Percentiles rank a stretch among this genome's conserved stretches.
These are phyloP conservation scores for Fabriciana adippe DNA, from an alignment of 2,888 invertebrate genomes.

Conservation along the genomic window DNA sequence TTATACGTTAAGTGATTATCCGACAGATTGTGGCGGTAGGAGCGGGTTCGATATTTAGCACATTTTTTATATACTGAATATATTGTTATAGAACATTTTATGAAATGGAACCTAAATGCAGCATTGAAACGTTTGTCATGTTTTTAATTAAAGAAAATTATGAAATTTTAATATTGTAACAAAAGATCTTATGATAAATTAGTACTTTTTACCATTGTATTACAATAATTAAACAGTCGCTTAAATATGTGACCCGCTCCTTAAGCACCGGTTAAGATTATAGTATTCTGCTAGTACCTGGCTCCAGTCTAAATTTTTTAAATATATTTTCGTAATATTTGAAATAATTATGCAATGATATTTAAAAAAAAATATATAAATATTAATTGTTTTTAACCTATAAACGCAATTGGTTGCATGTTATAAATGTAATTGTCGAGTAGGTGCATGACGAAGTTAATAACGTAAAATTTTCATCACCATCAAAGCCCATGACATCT, in stretches of 20 bases:
- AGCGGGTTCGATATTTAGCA: conserved; percentile 12
- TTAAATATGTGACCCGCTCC: not conserved
- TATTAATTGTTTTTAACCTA: conserved; percentile 6
- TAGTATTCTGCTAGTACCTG: conserved; percentile 22
- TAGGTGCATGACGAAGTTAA: conserved; percentile 14
- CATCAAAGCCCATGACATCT: conserved; percentile 4
- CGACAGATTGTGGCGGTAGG: conserved; percentile 6
- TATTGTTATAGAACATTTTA: conserved; percentile 16
- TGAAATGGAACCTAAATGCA: not conserved
- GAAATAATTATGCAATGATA: conserved; percentile 13
- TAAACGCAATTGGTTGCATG: conserved; percentile 12
- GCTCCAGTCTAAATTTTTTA: conserved; percentile 21
- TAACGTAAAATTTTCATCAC: conserved; percentile 4
- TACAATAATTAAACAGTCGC: conserved; percentile 1
- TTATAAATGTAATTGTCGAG: not conserved
- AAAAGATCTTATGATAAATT: conserved; percentile 5
- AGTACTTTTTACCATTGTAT: conserved; percentile 11
- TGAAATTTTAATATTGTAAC: conserved; percentile 13
- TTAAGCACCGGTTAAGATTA: conserved; percentile 4
- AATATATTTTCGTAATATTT: conserved; percentile 16
- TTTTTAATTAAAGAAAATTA: conserved; percentile 2
- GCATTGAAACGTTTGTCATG: not conserved
- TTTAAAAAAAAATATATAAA: conserved; percentile 13
- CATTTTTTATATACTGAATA: conserved; percentile 17
- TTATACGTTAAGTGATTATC: conserved; percentile 9